Conservation (phyloP, 2,888 invertebrate genomes). For the Branchellion lobata region DNA sequence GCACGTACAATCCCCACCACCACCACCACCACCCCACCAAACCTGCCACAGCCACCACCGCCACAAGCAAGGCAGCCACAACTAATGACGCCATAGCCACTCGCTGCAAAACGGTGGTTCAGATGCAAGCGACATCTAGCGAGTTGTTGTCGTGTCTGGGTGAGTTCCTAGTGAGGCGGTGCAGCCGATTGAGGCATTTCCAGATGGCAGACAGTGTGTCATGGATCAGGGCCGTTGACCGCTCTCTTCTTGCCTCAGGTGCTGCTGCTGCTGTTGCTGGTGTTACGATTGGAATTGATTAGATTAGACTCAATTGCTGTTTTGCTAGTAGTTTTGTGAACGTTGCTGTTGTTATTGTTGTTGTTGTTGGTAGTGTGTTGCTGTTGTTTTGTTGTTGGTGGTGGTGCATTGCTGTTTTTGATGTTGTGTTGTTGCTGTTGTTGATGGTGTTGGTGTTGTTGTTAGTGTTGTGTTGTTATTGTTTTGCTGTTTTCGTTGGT, state of each 20-base stretch:
- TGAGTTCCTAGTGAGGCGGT: constrained; percentile 80
- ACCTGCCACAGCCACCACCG: not conserved
- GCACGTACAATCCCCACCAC: not conserved
- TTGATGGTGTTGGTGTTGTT: too few relatives aligned
- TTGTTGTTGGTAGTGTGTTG: too few relatives aligned
- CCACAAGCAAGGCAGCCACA: not conserved
- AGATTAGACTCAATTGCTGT: too few relatives aligned
- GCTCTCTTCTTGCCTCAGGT: constrained; percentile 77
- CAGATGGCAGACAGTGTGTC: constrained; percentile 95
- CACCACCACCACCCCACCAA: not conserved
- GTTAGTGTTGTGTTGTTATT: too few relatives aligned
- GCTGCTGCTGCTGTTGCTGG: too few relatives aligned
- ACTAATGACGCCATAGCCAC: not conserved
- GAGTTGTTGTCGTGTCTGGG: constrained; percentile 96
- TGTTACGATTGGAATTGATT: too few relatives aligned
- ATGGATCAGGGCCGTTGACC: constrained; percentile 96
- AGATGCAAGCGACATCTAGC: constrained; percentile 79
- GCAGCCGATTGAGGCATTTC: constrained; percentile 86
- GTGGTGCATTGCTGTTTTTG: too few relatives aligned
- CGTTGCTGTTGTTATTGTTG: too few relatives aligned
- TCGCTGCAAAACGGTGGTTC: constrained; percentile 33
- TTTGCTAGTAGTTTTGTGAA: too few relatives aligned
- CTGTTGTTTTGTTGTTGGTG: too few relatives aligned
- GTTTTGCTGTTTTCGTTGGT: too few relatives aligned
- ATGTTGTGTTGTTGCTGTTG: too few relatives aligned